These are phyloP conservation scores for Aleiodes leptofemur DNA, from an alignment of 2,888 invertebrate genomes.

Conservation along the genomic window DNA sequence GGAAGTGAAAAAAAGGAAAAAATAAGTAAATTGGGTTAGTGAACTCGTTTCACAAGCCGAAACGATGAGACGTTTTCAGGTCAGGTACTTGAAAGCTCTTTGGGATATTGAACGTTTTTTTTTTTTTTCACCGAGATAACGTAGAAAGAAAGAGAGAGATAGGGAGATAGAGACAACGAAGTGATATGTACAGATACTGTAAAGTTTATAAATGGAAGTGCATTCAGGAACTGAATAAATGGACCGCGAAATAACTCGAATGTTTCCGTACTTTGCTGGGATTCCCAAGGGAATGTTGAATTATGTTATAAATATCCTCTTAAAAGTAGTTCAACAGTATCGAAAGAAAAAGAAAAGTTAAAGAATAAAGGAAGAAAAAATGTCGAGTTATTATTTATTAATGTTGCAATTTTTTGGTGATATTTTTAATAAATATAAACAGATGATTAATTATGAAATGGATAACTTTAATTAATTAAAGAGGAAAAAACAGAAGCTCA, in stretches of 20 bases:
- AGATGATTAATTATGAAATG: too few relatives aligned
- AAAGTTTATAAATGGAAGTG: constrained; percentile 15
- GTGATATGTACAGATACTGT: constrained; percentile 17
- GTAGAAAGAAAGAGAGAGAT: neutral
- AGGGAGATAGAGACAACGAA: neutral
- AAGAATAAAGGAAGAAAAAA: neutral
- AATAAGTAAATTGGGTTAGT: constrained; percentile 19
- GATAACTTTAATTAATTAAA: too few relatives aligned
- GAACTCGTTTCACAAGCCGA: constrained; percentile 9
- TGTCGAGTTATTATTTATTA: too few relatives aligned
- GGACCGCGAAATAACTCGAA: constrained; percentile 27
- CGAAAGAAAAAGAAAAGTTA: neutral
- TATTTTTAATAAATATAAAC: too few relatives aligned
- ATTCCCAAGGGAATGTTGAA: neutral
- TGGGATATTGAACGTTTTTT: constrained; percentile 27
- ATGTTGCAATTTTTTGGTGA: too few relatives aligned
- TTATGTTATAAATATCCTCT: neutral
- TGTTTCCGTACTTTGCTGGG: neutral
- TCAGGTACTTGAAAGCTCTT: constrained; percentile 38
- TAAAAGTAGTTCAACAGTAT: neutral
- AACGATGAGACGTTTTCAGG: constrained; percentile 35
- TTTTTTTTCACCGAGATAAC: neutral
- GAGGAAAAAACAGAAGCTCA: too few relatives aligned
- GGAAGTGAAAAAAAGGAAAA: neutral
- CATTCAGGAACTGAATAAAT: constrained; percentile 18